Conservation (phyloP, 1,140 invertebrate genomes). For the Rhopalosiphum padi region DNA sequence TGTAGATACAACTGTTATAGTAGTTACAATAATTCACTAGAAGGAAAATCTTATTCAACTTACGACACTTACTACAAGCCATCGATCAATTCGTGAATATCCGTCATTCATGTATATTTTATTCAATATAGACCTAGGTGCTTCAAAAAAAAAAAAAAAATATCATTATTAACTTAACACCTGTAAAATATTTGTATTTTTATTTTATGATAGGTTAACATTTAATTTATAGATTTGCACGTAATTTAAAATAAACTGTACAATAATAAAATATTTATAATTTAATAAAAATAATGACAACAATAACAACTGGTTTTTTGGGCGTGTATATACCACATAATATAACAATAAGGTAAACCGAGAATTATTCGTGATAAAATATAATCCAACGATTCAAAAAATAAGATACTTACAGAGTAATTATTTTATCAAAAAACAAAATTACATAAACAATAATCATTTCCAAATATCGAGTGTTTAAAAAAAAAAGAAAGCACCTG, state of each 20-base stretch:
- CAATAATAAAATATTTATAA: neutral
- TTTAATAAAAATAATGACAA: neutral
- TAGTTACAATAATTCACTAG: neutral
- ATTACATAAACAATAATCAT: neutral
- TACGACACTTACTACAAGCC: conserved; percentile 19
- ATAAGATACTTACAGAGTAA: neutral
- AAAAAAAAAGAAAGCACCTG: neutral
- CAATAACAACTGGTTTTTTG: neutral
- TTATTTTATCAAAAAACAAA: neutral
- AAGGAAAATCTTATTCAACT: conserved; percentile 1
- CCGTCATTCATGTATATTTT: neutral
- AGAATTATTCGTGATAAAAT: neutral
- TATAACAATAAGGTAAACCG: neutral
- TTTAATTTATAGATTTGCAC: neutral
- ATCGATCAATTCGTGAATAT: conserved; percentile 28
- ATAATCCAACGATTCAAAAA: neutral
- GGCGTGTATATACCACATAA: neutral
- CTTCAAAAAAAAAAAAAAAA: neutral
- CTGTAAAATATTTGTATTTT: neutral
- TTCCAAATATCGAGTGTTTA: neutral
- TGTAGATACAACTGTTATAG: conserved; percentile 18
- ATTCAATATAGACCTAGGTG: neutral
- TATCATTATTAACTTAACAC: neutral
- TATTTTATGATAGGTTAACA: neutral
- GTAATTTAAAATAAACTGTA: neutral